Base-by-base conservation (phyloP, 2,113 vertebrate species). In the Pipa parva region DNA sequence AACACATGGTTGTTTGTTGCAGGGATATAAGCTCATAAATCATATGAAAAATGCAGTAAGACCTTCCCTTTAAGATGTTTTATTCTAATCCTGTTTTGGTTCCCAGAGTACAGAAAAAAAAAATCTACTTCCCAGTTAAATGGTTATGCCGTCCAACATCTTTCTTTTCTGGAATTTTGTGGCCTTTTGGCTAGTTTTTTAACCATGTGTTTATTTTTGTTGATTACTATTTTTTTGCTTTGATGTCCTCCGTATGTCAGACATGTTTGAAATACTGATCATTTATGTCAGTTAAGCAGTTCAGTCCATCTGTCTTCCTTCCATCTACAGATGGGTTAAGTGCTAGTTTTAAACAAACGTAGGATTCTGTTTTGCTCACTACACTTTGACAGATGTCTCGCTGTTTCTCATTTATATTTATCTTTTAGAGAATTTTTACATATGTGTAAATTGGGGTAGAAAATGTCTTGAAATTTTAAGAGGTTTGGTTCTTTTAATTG, bases 11-110 rank as follows among this genome's bases (percentile, higher is more conserved):
- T 22, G 48, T 50, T 50, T 12, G 3, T 50, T 18, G 18, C 20
- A 20, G 5, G n/a, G 48, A 21, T 50, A 45, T 18, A 59, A 29
- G 31, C 27, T 46, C 52, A 65, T 65, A 57, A 65, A 65, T 57
- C 36, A 65, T 46, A n/a, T 20, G 20, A 26, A 26, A 62, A 52
- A 17, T 37, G 18, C 22, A 24, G 8, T 62, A 49, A 11, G n/a
- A 56, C 4, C 8, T 13, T 45, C 0, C 17, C 2, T 46, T 29
- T 45, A 56, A 65, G 51, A 33, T 45, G 37, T 9, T 8, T 57
- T 65, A 46, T 57, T 37, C 3, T 45, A 65, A 65, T 65, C 51
- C 25, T 65, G 22, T 65, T 65, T 39, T 56, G n/a, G 12, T 54
- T 52, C 15, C 37, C 17, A 28, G 28, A 54, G 28, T 36, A 57